Percentiles rank a stretch among this genome's conserved stretches.
phyloP scores from a whole-genome alignment of 2,888 invertebrate genomes.

The Cryptus viduatorius region DNA sequence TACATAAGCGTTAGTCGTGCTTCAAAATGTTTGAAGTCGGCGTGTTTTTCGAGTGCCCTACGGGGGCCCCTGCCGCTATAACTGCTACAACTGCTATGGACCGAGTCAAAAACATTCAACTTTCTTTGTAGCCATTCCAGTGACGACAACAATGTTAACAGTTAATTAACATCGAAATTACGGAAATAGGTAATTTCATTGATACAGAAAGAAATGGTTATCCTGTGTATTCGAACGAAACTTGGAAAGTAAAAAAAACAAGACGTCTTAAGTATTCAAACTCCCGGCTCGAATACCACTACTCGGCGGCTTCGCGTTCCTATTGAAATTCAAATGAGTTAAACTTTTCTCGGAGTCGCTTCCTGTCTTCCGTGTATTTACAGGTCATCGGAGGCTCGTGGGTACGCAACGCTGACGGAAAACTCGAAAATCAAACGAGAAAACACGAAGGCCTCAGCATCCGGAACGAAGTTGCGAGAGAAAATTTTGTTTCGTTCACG shows the following conservation, averaged over 20 bases:
- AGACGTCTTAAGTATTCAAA: background rate
- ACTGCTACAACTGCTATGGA: constrained; percentile 20
- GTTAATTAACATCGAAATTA: background rate
- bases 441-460: background rate
- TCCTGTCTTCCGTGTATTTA: constrained; percentile 58
- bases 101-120: constrained; percentile 16
- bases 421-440: constrained; percentile 35
- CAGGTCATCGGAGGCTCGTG: constrained; percentile 38
- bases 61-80: background rate
- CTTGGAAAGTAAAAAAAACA: background rate
- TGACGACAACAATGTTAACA: background rate
- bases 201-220: background rate
- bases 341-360: constrained; percentile 38
- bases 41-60: constrained; percentile 14
- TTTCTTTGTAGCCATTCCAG: background rate
- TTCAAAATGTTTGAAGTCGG: constrained; percentile 34
- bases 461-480: background rate
- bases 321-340: constrained; percentile 58
- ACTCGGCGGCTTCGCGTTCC: constrained; percentile 19
- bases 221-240: background rate
- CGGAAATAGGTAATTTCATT: background rate
- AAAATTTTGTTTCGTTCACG: background rate
- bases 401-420: background rate
- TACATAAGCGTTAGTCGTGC: constrained; percentile 15
- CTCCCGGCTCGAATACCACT: background rate